phyloP scores from a whole-genome alignment of 1,140 invertebrate genomes.

The Wasmannia auropunctata region DNA sequence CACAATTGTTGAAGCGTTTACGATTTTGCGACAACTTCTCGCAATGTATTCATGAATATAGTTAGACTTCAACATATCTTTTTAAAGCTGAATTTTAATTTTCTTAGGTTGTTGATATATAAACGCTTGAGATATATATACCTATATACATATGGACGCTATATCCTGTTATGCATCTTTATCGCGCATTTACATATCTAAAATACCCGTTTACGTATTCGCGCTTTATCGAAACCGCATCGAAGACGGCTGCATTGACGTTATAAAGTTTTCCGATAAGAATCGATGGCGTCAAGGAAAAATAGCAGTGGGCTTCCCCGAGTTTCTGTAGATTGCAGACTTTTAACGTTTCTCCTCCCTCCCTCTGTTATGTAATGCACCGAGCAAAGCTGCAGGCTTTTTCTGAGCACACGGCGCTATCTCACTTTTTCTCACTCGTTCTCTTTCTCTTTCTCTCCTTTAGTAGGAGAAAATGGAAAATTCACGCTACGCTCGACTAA shows the following conservation, averaged over 20 bases:
- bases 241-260: slow-evolving; percentile 30
- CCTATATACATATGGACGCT: not conserved
- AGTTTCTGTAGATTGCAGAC: slow-evolving; percentile 38
- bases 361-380: slow-evolving; percentile 56
- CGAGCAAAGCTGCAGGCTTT: slow-evolving; percentile 7
- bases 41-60: not conserved
- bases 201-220: not conserved
- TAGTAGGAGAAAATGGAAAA: slow-evolving; percentile 69
- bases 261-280: slow-evolving; percentile 57
- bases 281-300: slow-evolving; percentile 51
- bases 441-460: not conserved
- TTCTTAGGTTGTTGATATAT: not conserved
- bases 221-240: slow-evolving; percentile 48
- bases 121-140: not conserved
- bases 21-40: not conserved
- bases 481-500: slow-evolving; percentile 71
- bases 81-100: slow-evolving; percentile 27
- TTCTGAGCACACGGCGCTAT: slow-evolving; percentile 43
- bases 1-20: not conserved
- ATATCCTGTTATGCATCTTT: slow-evolving; percentile 1
- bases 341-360: slow-evolving; percentile 34
- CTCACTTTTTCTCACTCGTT: not conserved
- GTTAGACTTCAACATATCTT: not conserved
- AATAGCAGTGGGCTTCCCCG: slow-evolving; percentile 60
- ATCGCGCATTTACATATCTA: slow-evolving; percentile 18